Base-by-base conservation (phyloP, 2,888 invertebrate genomes). In the Agrypnus murinus region DNA sequence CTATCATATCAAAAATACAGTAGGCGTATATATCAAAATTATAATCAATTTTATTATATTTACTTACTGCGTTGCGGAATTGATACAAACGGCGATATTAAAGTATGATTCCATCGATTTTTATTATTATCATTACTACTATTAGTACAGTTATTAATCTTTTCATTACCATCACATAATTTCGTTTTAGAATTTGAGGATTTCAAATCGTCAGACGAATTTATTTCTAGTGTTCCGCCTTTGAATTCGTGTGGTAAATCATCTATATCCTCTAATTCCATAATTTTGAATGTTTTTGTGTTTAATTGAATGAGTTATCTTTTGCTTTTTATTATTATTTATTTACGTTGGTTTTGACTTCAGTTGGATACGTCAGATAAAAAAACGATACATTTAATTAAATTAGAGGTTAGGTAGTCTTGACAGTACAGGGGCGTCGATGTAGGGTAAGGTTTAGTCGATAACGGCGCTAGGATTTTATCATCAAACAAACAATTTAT, bases 181-280 rank as follows among this genome's bases (percentile, higher is more conserved):
- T 58, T 58, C 4, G 10, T 40, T 40, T 58, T 43, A 10, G 43
- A 40, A 36, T 55, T 55, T 19, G 31, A 8, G 7, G 32, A 12
- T 12, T 50, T 65, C 66, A 64, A 55, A 71, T 67, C 60, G 67
- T 74, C 57, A 38, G 68, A 55, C 5, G 65, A 2, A 36, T 40
- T 65, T 32, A 69, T 71, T 70, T 60, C 80, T 79, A 45, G 77
- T 31, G 89, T 89, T 48, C 89, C 89, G 38, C 89, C 89, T 59
- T 87, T 87, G 77, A 90, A 89, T 80, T 90, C 89, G 55, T 84
- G 83, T 84, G 83, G 80, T 60, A 84, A 78, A 75, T 89, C 90
- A 34, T 90, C 89, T 48, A 25, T 31, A 32, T 66, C 59, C 50
- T 90, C 90, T 62, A 88, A 79, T 74, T 65, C 65, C 65, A 65